These are phyloP conservation scores for Lepidurus arcticus DNA, from an alignment of 1,140 invertebrate species.

Conservation along the genomic window DNA sequence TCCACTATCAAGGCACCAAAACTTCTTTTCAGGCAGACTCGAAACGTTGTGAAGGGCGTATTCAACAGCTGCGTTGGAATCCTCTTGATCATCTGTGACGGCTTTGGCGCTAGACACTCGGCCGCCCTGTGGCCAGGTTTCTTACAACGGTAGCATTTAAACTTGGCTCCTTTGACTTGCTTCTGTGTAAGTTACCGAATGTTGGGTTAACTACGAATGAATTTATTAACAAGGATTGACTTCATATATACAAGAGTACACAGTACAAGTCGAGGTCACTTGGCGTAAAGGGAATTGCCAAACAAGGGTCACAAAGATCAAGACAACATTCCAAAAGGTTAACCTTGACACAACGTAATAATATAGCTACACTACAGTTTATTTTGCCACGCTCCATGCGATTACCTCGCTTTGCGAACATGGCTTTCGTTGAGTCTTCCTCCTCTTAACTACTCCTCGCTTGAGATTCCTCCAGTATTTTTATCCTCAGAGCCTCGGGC, in stretches of 20 bases:
- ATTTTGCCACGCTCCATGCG: background rate
- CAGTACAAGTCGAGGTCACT: too few species aligned
- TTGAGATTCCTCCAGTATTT: slow-evolving; percentile 10
- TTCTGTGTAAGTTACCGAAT: too few species aligned
- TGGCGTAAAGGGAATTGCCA: too few species aligned
- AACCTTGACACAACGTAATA: too few species aligned
- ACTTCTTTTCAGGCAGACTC: background rate
- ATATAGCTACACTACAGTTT: background rate
- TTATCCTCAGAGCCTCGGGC: background rate
- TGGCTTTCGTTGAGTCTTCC: background rate
- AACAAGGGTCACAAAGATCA: too few species aligned
- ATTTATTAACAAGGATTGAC: too few species aligned
- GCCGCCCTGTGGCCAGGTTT: slow-evolving; percentile 1
- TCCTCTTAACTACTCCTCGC: background rate
- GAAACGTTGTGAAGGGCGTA: background rate
- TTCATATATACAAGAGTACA: too few species aligned
- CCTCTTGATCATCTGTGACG: background rate
- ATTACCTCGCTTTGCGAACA: background rate
- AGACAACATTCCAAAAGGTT: too few species aligned
- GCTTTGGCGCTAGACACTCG: background rate
- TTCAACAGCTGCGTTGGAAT: background rate
- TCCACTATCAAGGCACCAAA: background rate
- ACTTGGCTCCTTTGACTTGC: background rate
- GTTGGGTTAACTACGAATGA: too few species aligned
- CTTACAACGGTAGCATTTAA: background rate